A percentile compares a stretch with the other conserved stretches of the same genome.
phyloP scores from a whole-genome alignment of 1,140 invertebrate genomes.

The Calliphora vicina region DNA sequence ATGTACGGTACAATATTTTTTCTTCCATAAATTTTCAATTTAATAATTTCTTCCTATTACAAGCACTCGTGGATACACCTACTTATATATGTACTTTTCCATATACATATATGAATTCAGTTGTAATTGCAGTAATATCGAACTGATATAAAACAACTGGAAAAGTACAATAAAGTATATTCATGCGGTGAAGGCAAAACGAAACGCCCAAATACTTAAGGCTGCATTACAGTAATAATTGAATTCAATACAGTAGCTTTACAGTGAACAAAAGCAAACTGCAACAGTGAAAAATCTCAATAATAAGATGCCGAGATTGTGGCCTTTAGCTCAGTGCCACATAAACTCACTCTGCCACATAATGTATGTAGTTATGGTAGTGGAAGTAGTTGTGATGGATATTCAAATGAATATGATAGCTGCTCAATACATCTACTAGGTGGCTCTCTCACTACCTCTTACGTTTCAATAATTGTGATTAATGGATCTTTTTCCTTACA shows the following conservation, averaged over 20 bases:
- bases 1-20: no score
- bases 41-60: no score
- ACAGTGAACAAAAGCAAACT: neutral
- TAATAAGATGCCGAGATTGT: neutral
- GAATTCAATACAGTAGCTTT: neutral
- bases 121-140: no score
- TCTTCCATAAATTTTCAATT: no score
- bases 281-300: neutral
- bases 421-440: no score
- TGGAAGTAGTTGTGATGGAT: neutral
- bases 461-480: neutral
- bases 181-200: neutral
- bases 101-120: no score
- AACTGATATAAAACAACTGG: no score
- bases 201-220: neutral
- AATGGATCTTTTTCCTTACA: neutral
- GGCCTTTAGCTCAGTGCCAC: neutral
- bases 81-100: no score
- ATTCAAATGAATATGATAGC: neutral
- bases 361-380: neutral
- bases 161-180: no score
- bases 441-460: neutral
- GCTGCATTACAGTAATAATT: neutral
- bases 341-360: neutral
- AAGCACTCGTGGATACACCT: no score